These are phyloP conservation scores for Leucophenga montana DNA, from an alignment of 2,888 invertebrate species.

Conservation along the genomic window DNA sequence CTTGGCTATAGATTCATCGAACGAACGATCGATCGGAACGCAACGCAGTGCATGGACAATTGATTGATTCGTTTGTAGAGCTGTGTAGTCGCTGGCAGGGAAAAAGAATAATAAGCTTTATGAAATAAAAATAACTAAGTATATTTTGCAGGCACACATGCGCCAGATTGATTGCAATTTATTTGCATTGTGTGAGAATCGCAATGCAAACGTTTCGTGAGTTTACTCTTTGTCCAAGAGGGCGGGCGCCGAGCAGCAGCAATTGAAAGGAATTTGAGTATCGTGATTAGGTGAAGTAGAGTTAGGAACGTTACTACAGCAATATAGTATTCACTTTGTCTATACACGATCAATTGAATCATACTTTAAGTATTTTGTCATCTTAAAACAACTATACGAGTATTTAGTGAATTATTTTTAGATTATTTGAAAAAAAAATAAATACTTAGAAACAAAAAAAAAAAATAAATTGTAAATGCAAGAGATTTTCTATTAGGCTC, in stretches of 20 bases:
- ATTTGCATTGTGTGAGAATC: slow-evolving; percentile 13
- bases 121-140: slow-evolving; percentile 36
- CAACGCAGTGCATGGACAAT: slow-evolving; percentile 43
- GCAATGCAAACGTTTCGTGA: slow-evolving; percentile 1
- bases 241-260: not conserved
- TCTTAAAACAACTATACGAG: too few relatives aligned
- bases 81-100: not conserved
- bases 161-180: slow-evolving; percentile 6
- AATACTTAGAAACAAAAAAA: too few relatives aligned
- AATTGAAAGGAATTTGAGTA: not conserved
- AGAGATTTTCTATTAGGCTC: slow-evolving; percentile 6
- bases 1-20: slow-evolving; percentile 42
- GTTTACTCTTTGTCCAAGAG: not conserved
- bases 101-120: slow-evolving; percentile 11
- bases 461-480: not conserved
- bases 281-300: too few relatives aligned
- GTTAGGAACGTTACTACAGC: too few relatives aligned
- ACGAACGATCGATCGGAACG: slow-evolving; percentile 27
- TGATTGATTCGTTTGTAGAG: slow-evolving; percentile 24
- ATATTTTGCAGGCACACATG: slow-evolving; percentile 59
- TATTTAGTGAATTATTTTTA: slow-evolving; percentile 11
- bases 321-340: too few relatives aligned
- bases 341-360: too few relatives aligned
- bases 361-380: too few relatives aligned
- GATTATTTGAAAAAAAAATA: not conserved